A percentile compares a stretch with the other conserved stretches of the same genome.
These are phyloP conservation scores for Macrostomum lignano DNA, from an alignment of 1,140 invertebrate genomes.

Conservation along the genomic window DNA sequence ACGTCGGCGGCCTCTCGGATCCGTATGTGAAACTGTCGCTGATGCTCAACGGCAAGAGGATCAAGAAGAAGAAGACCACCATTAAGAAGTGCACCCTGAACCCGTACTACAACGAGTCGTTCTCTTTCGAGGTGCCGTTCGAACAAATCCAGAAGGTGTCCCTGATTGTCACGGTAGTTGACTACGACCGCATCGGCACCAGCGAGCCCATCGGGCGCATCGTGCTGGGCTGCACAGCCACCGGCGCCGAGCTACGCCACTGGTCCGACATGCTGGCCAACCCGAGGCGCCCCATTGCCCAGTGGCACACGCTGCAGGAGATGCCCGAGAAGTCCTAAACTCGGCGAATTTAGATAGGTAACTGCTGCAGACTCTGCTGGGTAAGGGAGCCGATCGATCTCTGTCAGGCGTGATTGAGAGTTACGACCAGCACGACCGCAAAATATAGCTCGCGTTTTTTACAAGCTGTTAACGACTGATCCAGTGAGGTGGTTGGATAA, in stretches of 20 bases:
- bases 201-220: constrained; percentile 94
- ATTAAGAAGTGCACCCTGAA: constrained; percentile 99
- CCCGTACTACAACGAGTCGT: constrained; percentile 99
- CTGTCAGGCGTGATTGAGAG: too few species aligned
- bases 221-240: constrained; percentile 78
- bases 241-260: constrained; percentile 80
- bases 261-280: constrained; percentile 90
- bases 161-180: constrained; percentile 85
- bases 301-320: constrained; percentile 71
- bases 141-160: constrained; percentile 99
- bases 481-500: too few species aligned
- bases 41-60: constrained; percentile 93
- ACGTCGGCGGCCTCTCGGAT: constrained; percentile 70
- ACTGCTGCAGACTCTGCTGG: too few species aligned
- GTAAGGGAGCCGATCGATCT: too few species aligned
- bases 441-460: too few species aligned
- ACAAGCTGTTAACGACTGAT: too few species aligned
- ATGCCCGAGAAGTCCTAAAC: constrained; percentile 5
- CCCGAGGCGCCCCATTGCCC: constrained; percentile 81
- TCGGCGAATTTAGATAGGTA: too few species aligned
- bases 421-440: too few species aligned
- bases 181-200: constrained; percentile 97
- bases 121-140: constrained; percentile 99
- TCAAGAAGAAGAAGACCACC: constrained; percentile 99
- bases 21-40: constrained; percentile 98